Evolutionary conservation across 2,888 invertebrate genomes (phyloP), one percentile per base, ranked within the genome.

Genomic region (Osmoderma eremita): DNA sequence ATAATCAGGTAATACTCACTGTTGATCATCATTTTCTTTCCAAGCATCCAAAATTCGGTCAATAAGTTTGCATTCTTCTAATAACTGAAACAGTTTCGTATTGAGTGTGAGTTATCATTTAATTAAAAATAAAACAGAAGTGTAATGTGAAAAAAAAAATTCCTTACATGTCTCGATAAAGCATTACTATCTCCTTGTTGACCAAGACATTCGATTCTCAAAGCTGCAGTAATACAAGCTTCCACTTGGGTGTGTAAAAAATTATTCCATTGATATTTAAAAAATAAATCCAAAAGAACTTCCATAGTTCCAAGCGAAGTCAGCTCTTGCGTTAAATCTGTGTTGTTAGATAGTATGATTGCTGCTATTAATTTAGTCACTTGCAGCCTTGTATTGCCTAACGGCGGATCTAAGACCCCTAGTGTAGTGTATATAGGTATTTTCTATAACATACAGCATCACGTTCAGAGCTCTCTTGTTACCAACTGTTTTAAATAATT

Each of bases 211-310:
- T 75, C 70, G 68, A 74, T 77, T 76, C 81, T 79, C 65, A 94
- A 88, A 77, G 93, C 91, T 83, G 90, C 86, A 69, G 86, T 85
- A 75, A 96, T 83, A 80, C 93, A 91, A 81, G 90, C 88, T 81
- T 91, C 90, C 74, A 95, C 92, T 84, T 95, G 93, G 73, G 91
- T 91, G 84, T 98, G 97, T 80, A 98, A 87, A 85, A 98, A 97
- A 86, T 96, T 97, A 86, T 98, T 97, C 92, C 95, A 91, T 72
- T 90, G 88, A 85, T 92, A 94, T 81, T 88, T 87, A 85, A 96
- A 94, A 86, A 95, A 93, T 83, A 97, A 86, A 82, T 95, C 92
- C 87, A 96, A 84, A 77, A 92, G 84, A 76, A 88, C 83, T 74
- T 84, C 83, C 76, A 88, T 86, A 42, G 88, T 89, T 71, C 87